Base-by-base conservation (phyloP, 2,113 vertebrate species). In the Mormoops blainvillei region DNA sequence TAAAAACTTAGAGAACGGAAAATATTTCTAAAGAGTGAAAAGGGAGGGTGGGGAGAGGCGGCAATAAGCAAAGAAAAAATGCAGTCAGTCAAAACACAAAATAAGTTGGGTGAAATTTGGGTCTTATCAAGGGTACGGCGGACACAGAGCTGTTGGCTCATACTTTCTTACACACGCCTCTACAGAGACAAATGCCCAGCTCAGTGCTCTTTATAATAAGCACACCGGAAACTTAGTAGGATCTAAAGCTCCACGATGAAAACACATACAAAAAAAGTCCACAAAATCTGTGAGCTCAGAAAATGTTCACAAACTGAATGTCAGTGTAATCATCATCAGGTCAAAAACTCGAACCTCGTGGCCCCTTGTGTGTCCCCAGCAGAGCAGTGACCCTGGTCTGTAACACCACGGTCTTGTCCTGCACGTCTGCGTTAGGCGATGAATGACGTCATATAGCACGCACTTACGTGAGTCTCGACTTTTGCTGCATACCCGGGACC, bases 371-470 rank as follows among this genome's bases (percentile, higher is more conserved):
- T 22, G 81, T 22, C 48, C 63, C 43, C 33, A 16, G 1, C 31
- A n/a, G 43, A 22, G 36, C n/a, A 48, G 41, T 0, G 15, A 19
- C n/a, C 16, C 16, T 22, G 43, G 43, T 2, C 61, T 38, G 52
- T 16, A 24, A 36, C 28, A 15, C 74, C 26, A 2, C 26, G 14
- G 54, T 2, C 45, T 14, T 12, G 36, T 19, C 48, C 48, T 7
- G 15, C 16, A 1, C 2, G 11, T 6, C 38, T 7, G 4, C 1
- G 45, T 8, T 1, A 7, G 54, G 31, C 11, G 0, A 2, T 4
- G 33, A 2, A 0, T 19, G 50, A 33, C 14, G 4, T 28, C 36
- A 3, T 1, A 9, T 1, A 13, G 76, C n/a, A 3, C 2, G 15
- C 22, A 18, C 65, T 16, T 7, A 1, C 9, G 45, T 7, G 24